Base-by-base conservation (phyloP, 2,888 invertebrate genomes). In the Stenurella melanura region DNA sequence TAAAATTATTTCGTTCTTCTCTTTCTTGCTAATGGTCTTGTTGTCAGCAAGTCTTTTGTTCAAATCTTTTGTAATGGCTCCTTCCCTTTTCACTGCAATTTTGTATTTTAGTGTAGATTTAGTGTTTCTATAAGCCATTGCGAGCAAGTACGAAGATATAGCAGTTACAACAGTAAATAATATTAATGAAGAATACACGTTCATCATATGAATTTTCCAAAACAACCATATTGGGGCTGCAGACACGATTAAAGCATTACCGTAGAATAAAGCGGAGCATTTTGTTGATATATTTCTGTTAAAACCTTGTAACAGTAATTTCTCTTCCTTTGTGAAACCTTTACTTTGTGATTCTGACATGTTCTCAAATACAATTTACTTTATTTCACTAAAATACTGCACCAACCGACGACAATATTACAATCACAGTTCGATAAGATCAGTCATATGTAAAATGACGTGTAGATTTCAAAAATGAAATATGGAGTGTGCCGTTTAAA, bases 171-270 rank as follows among this genome's bases (percentile, higher is more conserved):
- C 88, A 34, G 95, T 93, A 89, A 98, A 98, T 88, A 97, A 93
- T 69, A 96, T 93, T 56, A 96, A 91, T 10, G 97, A 96, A 7
- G 97, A 93, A 87, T 96, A 94, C 72, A 97, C 91, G 88, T 98
- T 98, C 91, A 98, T 95, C 89, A 98, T 94, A 89, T 99, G 99
- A 78, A 99, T 98, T 87, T 98, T 95, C 97, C 98, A 99, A 91
- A 98, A 99, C 75, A 99, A 92, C 98, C 98, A 99, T 88, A 99
- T 97, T 82, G 99, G 99, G 87, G 99, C 96, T 67, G 97, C 96
- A 26, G 99, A 98, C 50, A 99, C 97, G 87, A 99, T 98, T 87
- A 98, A 95, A n/a, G 98, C 98, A 92, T 99, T 99, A 87, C 98
- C 98, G 89, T 99, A 99, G 91, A 99, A 99, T 83, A 99, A 91